phyloP scores from a whole-genome alignment of 2,888 invertebrate species.

The Aphelenchoides bicaudatus region DNA sequence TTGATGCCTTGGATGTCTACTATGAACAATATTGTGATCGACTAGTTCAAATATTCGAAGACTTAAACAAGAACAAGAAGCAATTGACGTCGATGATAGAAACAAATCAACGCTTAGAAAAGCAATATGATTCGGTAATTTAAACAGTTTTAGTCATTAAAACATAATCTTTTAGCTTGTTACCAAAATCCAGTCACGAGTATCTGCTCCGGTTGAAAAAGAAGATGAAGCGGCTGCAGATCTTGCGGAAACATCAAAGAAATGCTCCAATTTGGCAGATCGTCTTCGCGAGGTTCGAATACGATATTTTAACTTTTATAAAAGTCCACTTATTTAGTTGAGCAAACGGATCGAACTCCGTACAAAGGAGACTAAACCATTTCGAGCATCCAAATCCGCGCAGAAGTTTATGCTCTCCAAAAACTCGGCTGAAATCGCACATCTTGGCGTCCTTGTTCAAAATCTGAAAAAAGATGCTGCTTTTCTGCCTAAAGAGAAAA shows the following conservation, averaged over 20 bases:
- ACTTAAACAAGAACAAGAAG: conserved; percentile 7
- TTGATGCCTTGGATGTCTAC: neutral
- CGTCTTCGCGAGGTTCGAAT: conserved; percentile 1
- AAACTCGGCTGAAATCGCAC: too few species aligned
- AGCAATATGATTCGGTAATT: neutral
- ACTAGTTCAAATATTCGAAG: conserved; percentile 9
- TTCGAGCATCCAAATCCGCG: conserved; percentile 22
- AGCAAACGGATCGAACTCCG: neutral
- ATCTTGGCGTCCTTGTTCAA: too few species aligned
- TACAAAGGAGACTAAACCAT: conserved; percentile 14
- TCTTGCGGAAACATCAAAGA: neutral
- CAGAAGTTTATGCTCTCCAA: conserved; percentile 30
- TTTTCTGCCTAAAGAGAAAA: too few species aligned
- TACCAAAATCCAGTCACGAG: neutral
- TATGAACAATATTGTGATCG: conserved; percentile 2
- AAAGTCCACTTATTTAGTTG: neutral
- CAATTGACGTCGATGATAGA: neutral
- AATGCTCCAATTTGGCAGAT: neutral
- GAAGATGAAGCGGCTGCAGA: neutral
- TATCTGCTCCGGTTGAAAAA: neutral
- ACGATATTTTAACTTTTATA: neutral
- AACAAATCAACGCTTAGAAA: neutral
- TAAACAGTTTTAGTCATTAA: neutral
- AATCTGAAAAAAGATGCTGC: too few species aligned
- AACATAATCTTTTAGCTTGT: neutral